Percentiles rank a stretch among this genome's conserved stretches.
Evolutionary conservation across 2,113 vertebrate genomes (phyloP).

Genomic region (Gila orcuttii): DNA sequence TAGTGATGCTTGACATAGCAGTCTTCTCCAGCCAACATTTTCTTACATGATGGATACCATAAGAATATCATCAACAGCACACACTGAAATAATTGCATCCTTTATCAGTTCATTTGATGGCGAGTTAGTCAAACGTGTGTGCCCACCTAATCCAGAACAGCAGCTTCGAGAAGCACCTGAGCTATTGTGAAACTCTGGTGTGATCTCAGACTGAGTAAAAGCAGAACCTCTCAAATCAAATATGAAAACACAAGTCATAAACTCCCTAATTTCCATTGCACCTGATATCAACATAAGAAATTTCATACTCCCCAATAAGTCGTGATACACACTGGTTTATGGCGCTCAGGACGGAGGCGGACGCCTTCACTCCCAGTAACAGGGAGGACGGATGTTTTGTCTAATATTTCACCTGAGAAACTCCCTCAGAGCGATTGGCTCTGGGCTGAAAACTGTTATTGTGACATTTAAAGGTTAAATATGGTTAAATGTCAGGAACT

Average conservation of each 20-base stretch:
- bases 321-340: not conserved
- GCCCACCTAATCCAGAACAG: not conserved
- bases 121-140: not conserved
- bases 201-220: constrained; percentile 56
- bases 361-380: constrained; percentile 20
- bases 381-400: constrained; percentile 61
- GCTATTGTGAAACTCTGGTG: constrained; percentile 53
- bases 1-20: not conserved
- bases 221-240: constrained; percentile 48
- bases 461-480: constrained; percentile 78
- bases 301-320: constrained; percentile 35
- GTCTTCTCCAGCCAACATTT: not conserved
- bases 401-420: constrained; percentile 59
- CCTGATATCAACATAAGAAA: constrained; percentile 48
- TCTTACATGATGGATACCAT: not conserved
- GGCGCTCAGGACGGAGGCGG: not conserved
- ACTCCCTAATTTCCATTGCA: constrained; percentile 52
- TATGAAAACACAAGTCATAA: constrained; percentile 33
- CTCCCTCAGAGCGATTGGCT: constrained; percentile 60
- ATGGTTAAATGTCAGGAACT: constrained; percentile 74
- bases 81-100: not conserved
- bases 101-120: not conserved
- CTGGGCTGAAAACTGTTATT: constrained; percentile 63
- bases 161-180: not conserved
- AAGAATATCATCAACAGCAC: not conserved